phyloP scores from a whole-genome alignment of 2,113 vertebrate genomes.

The Oryzias curvinotus region DNA sequence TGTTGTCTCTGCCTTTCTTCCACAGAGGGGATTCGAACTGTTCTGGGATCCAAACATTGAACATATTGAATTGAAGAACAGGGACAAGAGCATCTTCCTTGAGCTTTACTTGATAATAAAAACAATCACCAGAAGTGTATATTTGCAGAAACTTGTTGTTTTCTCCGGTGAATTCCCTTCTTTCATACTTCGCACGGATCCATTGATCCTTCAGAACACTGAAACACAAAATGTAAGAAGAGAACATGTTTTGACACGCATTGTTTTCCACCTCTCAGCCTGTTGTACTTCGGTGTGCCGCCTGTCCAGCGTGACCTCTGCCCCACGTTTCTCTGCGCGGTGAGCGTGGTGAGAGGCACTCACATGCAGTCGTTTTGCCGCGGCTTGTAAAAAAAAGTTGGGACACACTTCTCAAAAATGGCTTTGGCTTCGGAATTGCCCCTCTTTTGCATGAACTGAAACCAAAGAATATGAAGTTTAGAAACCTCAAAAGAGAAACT shows the following conservation, averaged over 20 bases:
- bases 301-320: neutral
- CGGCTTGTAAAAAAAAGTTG: slow-evolving; percentile 86
- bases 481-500: neutral
- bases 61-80: too few species aligned
- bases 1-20: slow-evolving; percentile 80
- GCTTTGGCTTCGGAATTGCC: slow-evolving; percentile 83
- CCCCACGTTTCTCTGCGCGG: slow-evolving; percentile 21
- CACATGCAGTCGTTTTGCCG: slow-evolving; percentile 83
- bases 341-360: slow-evolving; percentile 59
- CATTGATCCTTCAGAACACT: slow-evolving; percentile 91
- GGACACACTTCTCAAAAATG: slow-evolving; percentile 84
- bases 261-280: too few species aligned
- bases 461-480: slow-evolving; percentile 8
- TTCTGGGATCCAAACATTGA: slow-evolving; percentile 46
- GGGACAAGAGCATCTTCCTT: too few species aligned
- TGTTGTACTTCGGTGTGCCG: too few species aligned
- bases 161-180: slow-evolving; percentile 84
- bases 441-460: slow-evolving; percentile 84
- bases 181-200: slow-evolving; percentile 94
- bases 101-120: neutral
- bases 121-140: slow-evolving; percentile 78
- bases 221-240: slow-evolving; percentile 10
- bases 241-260: too few species aligned
- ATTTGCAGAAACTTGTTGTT: slow-evolving; percentile 48
- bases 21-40: slow-evolving; percentile 70